Base-by-base conservation (phyloP, 2,888 invertebrate genomes). In the Diarsia dahlii region DNA sequence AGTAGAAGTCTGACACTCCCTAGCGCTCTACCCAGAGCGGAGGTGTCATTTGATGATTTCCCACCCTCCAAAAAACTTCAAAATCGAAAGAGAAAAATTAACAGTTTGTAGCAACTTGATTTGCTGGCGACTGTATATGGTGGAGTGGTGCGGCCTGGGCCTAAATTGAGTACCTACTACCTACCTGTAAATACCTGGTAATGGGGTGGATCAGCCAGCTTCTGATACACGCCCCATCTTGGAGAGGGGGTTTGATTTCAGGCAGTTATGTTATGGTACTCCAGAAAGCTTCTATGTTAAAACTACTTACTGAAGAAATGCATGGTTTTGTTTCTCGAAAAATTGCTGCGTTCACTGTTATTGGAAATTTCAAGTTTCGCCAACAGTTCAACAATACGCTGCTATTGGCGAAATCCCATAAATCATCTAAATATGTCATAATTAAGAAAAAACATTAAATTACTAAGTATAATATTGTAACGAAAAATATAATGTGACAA, bases 381-480 rank as follows among this genome's bases (percentile, higher is more conserved):
- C 88, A 90, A 82, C 87, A 81, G 71, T 84, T 80, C 70, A 84
- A 73, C 75, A 89, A 74, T 75, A 78, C 80, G 63, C 89, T 84
- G 76, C 82, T 82, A 84, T 89, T 91, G 81, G 84, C 82, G 76
- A 87, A 89, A 84, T 86, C 89, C 86, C 92, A 92, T 90, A 95
- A 88, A 91, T 92, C 89, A 79, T 95, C 94, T 89, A 95, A 94
- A 94, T 93, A 84, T 91, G 91, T 88, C 96, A 96, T 96, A 93
- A 91, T 93, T 93, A 93, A 84, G 84, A 91, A 93, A 93, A 94
- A 92, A 89, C 91, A 93, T 93, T 89, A 89, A 90, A 83, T 90
- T 90, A 88, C 84, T 88, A 39, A 39, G 39, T 39, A 82, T 84
- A 87, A 85, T 76, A 87, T 84, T 75, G 85, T 82, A 75, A 82